A percentile compares a stretch with the other conserved stretches of the same genome.
Evolutionary conservation across 2,797 vertebrate genomes (phyloP).

Genomic region (Remorina albescens): DNA sequence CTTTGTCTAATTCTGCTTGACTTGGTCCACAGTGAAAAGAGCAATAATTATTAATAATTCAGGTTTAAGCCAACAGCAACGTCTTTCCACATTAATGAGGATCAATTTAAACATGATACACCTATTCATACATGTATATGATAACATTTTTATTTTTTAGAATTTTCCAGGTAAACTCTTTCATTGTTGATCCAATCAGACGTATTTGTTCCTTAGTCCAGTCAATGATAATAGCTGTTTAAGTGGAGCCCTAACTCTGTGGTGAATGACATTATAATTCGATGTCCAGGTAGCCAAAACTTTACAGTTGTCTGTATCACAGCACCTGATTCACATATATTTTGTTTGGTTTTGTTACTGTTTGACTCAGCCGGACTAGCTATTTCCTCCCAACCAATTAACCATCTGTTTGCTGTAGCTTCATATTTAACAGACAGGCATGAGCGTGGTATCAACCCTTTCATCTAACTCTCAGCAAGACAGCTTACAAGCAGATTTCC

Average conservation of each 20-base stretch:
- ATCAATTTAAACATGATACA: background rate
- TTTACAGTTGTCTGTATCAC: too few species aligned
- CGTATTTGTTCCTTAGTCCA: too few species aligned
- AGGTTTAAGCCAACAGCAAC: background rate
- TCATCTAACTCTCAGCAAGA: constrained; percentile 1
- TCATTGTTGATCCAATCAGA: too few species aligned
- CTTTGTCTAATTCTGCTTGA: background rate
- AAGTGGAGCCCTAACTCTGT: too few species aligned
- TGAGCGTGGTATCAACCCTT: background rate
- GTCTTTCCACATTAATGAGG: background rate
- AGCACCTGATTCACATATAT: background rate
- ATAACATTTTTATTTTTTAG: background rate
- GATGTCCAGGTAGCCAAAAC: too few species aligned
- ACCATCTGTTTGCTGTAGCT: background rate
- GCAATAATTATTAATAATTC: too few species aligned
- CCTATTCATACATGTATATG: background rate
- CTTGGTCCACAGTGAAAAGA: background rate
- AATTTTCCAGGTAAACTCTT: background rate
- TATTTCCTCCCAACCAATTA: background rate
- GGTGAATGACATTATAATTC: too few species aligned
- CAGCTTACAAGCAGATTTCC: background rate
- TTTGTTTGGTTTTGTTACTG: background rate
- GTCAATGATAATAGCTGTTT: too few species aligned
- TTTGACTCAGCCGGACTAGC: background rate
- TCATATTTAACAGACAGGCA: background rate